These are phyloP conservation scores for Halcyon smyrnensis DNA, from an alignment of 2,797 vertebrate species.

Conservation along the genomic window DNA sequence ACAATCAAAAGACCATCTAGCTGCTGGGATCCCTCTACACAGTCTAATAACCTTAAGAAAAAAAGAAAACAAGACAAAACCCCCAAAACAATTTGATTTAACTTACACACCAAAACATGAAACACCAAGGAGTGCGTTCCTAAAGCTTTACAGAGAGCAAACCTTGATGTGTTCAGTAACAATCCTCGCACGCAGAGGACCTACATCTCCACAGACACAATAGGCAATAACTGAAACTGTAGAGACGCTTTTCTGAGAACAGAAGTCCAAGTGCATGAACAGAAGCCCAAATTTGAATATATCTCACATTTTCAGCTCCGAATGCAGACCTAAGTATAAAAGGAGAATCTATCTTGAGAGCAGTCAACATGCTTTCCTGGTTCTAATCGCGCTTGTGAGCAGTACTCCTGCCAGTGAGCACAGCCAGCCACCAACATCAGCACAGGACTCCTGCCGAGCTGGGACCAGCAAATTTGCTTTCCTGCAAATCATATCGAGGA, in stretches of 20 bases:
- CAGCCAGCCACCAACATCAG: constrained; percentile 1
- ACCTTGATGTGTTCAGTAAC: background rate
- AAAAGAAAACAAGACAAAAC: background rate
- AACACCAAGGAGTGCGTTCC: background rate
- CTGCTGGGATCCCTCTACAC: background rate
- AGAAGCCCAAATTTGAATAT: background rate
- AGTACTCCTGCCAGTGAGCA: background rate
- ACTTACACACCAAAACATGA: background rate
- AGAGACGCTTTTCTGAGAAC: background rate
- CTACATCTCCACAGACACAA: background rate
- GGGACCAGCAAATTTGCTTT: background rate
- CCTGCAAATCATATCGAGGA: background rate
- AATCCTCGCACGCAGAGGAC: background rate
- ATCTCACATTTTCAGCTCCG: background rate
- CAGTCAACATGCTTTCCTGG: background rate
- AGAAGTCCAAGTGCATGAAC: background rate
- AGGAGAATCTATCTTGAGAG: background rate
- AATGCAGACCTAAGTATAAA: background rate
- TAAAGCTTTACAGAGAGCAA: background rate
- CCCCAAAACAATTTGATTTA: background rate
- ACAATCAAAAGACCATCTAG: background rate
- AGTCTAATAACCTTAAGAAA: background rate
- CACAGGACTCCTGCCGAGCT: background rate
- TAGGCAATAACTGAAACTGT: background rate
- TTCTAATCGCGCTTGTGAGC: background rate